A percentile compares a stretch with the other conserved stretches of the same genome.
phyloP scores from a whole-genome alignment of 2,888 invertebrate species.

The Trichopoda pennipes region DNA sequence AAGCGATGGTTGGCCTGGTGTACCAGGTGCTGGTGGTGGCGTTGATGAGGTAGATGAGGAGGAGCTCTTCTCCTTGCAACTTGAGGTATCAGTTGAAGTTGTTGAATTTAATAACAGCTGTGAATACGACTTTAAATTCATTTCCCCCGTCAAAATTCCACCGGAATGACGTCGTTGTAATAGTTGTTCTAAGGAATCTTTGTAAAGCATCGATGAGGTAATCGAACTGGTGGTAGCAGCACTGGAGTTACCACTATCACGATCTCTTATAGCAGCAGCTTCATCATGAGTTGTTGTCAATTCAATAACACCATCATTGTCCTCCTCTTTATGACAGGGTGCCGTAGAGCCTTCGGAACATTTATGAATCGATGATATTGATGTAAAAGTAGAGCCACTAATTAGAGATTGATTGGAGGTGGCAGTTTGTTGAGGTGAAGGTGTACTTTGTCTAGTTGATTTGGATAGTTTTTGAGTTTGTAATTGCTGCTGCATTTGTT shows the following conservation, averaged over 20 bases:
- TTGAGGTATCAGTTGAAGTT: conserved; percentile 78
- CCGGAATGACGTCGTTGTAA: conserved; percentile 72
- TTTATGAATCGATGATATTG: conserved; percentile 52
- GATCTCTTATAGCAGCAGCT: conserved; percentile 65
- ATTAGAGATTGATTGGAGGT: conserved; percentile 70
- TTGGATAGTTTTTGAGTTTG: conserved; percentile 71
- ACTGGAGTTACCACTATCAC: conserved; percentile 70
- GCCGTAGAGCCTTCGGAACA: conserved; percentile 69
- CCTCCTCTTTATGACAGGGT: conserved; percentile 60
- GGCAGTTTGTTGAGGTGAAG: conserved; percentile 77
- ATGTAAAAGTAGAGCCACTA: conserved; percentile 25
- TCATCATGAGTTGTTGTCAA: conserved; percentile 64
- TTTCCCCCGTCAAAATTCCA: conserved; percentile 73
- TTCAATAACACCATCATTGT: conserved; percentile 63
- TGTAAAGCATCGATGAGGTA: conserved; percentile 71
- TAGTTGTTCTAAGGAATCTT: conserved; percentile 76
- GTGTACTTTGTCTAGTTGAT: conserved; percentile 72
- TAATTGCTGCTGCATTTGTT: conserved; percentile 66
- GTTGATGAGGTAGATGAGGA: conserved; percentile 81
- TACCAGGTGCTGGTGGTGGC: conserved; percentile 76
- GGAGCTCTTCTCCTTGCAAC: conserved; percentile 81
- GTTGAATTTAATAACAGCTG: conserved; percentile 75
- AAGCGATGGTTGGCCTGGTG: conserved; percentile 74
- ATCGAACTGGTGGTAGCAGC: conserved; percentile 71
- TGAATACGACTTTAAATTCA: conserved; percentile 76